Conservation (phyloP, 2,888 invertebrate genomes). For the Dinocampus coccinellae region DNA sequence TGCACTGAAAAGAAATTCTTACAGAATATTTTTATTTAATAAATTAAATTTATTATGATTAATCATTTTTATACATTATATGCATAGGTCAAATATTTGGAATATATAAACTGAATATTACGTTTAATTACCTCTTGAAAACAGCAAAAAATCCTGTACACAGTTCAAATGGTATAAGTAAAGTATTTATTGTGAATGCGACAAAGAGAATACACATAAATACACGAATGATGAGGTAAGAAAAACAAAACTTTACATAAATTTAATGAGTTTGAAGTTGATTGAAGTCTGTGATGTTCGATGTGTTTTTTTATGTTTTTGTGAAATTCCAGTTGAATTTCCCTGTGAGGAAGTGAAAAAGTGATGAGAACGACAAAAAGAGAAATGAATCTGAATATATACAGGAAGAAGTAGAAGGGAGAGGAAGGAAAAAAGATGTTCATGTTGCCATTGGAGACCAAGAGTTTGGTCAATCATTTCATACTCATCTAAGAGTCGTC, state of each 20-base stretch:
- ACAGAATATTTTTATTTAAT: not conserved
- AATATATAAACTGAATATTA: not conserved
- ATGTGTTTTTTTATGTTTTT: too few species aligned
- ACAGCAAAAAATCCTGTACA: not conserved
- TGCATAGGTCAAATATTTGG: not conserved
- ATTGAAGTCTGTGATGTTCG: too few species aligned
- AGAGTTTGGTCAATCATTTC: constrained; percentile 45
- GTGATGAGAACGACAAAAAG: not conserved
- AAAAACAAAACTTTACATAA: not conserved
- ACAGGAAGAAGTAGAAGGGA: not conserved
- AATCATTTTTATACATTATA: not conserved
- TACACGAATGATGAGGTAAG: not conserved
- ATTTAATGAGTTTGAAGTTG: too few species aligned
- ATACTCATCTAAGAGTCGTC: constrained; percentile 13
- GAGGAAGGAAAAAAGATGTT: not conserved
- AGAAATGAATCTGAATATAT: not conserved
- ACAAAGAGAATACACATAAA: not conserved
- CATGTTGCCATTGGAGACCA: constrained; percentile 41
- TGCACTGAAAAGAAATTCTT: too few species aligned
- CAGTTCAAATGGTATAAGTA: not conserved
- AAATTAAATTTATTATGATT: too few species aligned
- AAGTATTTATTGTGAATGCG: constrained; percentile 9
- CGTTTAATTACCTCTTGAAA: not conserved
- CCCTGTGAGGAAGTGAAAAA: not conserved
- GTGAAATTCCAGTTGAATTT: not conserved